Evolutionary conservation across 2,113 vertebrate species (phyloP).

Genomic region (Entomyzon cyanotis): DNA sequence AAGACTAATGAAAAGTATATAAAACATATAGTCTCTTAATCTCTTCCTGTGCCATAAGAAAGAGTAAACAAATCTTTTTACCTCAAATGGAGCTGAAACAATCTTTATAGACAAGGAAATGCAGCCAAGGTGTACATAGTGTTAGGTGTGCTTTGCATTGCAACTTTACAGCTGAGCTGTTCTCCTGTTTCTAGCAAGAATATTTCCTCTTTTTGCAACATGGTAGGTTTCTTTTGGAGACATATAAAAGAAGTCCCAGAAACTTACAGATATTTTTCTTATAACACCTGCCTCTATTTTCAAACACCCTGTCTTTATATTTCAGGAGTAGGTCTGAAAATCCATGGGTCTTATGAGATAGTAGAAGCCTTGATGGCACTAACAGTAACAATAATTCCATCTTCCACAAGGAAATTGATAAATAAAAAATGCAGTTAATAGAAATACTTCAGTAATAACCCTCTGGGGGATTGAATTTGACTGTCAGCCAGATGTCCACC

Average conservation of each 20-base stretch:
- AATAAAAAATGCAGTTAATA: neutral
- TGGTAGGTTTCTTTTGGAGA: neutral
- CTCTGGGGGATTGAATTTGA: neutral
- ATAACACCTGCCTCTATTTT: neutral
- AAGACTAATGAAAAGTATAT: neutral
- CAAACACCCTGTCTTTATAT: neutral
- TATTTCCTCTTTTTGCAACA: neutral
- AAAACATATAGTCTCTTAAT: neutral
- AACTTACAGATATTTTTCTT: neutral
- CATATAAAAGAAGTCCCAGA: neutral
- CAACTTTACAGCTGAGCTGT: neutral
- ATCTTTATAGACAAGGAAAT: neutral
- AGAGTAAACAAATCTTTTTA: slow-evolving; percentile 1
- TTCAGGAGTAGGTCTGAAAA: neutral
- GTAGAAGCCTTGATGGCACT: neutral
- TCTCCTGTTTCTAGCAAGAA: neutral
- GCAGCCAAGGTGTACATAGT: neutral
- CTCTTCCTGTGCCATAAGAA: neutral
- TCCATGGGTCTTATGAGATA: neutral
- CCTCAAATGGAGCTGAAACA: neutral
- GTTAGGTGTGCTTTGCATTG: neutral
- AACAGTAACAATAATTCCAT: neutral
- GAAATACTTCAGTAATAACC: neutral
- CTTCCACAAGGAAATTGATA: neutral
- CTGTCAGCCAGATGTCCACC: neutral